Conservation (phyloP, 2,888 invertebrate genomes). For the Cephus spinipes region DNA sequence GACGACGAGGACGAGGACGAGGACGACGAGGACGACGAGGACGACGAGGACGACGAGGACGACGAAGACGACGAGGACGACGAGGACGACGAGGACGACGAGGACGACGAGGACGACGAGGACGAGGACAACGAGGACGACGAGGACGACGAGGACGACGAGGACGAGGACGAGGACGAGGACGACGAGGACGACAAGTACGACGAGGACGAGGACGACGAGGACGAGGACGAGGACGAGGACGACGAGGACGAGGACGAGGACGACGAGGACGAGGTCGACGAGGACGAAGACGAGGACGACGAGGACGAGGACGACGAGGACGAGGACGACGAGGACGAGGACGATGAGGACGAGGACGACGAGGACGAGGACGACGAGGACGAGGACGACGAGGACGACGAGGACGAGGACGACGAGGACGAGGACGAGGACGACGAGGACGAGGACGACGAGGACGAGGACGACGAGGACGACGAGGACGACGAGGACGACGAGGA, state of each 20-base stretch:
- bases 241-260: background rate
- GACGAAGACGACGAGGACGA: too few relatives aligned
- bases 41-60: too few relatives aligned
- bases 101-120: background rate
- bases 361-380: background rate
- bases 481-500: too few relatives aligned
- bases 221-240: too few relatives aligned
- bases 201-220: background rate
- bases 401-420: background rate
- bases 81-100: background rate
- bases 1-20: too few relatives aligned
- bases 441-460: slow-evolving; percentile 4
- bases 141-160: slow-evolving; percentile 4
- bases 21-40: too few relatives aligned
- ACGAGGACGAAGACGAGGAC: too few relatives aligned
- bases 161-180: slow-evolving; percentile 2
- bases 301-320: too few relatives aligned
- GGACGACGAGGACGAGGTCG: too few relatives aligned
- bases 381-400: slow-evolving; percentile 2
- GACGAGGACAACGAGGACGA: too few relatives aligned
- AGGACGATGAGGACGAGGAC: too few relatives aligned
- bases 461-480: background rate
- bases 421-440: slow-evolving; percentile 2
- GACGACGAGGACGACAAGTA: slow-evolving; percentile 2
- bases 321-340: too few relatives aligned